These are phyloP conservation scores for Proales similis DNA, from an alignment of 1,140 invertebrate species.

Conservation along the genomic window DNA sequence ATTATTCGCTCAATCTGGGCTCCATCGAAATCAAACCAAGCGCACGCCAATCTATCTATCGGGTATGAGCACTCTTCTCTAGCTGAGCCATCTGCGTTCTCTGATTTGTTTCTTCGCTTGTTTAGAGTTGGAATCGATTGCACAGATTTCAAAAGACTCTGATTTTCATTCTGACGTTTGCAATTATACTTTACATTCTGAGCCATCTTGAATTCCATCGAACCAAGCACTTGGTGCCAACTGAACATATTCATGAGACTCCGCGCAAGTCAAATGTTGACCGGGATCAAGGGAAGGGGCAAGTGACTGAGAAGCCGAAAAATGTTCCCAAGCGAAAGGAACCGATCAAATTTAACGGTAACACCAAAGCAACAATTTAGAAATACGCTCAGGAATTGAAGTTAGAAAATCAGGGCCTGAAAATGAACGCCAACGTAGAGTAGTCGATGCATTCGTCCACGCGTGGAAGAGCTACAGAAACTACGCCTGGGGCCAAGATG, in stretches of 20 bases:
- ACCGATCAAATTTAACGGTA: no score
- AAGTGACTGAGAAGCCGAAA: no score
- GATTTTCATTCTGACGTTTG: slow-evolving; percentile 1
- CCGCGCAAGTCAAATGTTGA: no score
- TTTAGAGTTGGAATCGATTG: slow-evolving; percentile 24
- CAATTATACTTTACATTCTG: slow-evolving; percentile 16
- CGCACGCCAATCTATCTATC: slow-evolving; percentile 18
- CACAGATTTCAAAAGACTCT: slow-evolving; percentile 34
- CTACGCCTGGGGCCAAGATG: slow-evolving; percentile 96
- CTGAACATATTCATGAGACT: no score
- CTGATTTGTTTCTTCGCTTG: neutral
- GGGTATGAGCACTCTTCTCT: no score
- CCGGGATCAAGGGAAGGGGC: no score
- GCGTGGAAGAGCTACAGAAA: slow-evolving; percentile 90
- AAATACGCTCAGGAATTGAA: no score
- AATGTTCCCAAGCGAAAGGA: no score
- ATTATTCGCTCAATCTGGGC: slow-evolving; percentile 35
- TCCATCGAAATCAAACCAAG: slow-evolving; percentile 33
- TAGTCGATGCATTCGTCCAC: slow-evolving; percentile 40
- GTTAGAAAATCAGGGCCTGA: slow-evolving; percentile 24
- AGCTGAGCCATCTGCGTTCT: no score
- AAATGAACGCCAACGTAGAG: slow-evolving; percentile 27
- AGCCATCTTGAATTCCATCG: slow-evolving; percentile 33
- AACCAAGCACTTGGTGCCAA: slow-evolving; percentile 36
- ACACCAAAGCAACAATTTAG: no score